These are phyloP conservation scores for Reticulitermes speratus DNA, from an alignment of 1,140 invertebrate genomes.

Conservation along the genomic window DNA sequence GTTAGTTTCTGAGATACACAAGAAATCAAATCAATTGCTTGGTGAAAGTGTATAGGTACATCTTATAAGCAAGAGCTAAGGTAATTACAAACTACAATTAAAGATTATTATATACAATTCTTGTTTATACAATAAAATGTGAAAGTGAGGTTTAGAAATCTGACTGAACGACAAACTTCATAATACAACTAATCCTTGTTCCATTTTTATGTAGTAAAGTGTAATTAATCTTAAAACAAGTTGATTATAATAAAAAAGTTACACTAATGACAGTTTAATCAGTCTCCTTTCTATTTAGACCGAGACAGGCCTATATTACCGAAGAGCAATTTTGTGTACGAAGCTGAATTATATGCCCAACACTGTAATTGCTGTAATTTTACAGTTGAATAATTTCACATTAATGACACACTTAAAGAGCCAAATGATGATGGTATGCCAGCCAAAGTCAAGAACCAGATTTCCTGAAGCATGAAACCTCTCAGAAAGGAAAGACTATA, in stretches of 20 bases:
- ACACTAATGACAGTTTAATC: background rate
- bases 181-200: background rate
- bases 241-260: background rate
- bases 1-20: too few relatives aligned
- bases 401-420: background rate
- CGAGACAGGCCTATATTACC: background rate
- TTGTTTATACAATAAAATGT: background rate
- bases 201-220: background rate
- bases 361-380: background rate
- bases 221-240: background rate
- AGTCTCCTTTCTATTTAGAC: background rate
- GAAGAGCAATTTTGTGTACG: background rate
- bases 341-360: background rate
- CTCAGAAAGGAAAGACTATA: too few relatives aligned
- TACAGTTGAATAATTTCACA: background rate
- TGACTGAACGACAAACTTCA: background rate
- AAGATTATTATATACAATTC: background rate
- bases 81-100: background rate
- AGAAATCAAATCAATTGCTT: too few relatives aligned
- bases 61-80: background rate
- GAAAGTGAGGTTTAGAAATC: background rate
- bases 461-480: background rate
- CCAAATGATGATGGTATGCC: background rate
- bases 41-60: too few relatives aligned
- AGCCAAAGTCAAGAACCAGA: background rate